phyloP scores from a whole-genome alignment of 1,140 invertebrate genomes.

The Ceratina australensis region DNA sequence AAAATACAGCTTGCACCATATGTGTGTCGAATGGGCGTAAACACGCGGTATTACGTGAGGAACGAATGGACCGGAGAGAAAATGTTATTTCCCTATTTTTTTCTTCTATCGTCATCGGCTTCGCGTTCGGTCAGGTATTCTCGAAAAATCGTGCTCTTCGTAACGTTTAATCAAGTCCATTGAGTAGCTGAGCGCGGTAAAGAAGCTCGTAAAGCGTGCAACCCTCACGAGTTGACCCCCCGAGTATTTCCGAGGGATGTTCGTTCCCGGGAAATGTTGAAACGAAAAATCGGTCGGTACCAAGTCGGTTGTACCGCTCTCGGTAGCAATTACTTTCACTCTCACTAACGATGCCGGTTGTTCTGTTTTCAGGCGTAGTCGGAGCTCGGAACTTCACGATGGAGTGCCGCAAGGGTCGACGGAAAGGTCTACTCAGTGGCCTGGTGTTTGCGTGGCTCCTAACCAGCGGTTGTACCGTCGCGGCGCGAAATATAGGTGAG shows the following conservation, averaged over 20 bases:
- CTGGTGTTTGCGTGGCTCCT: conserved; percentile 76
- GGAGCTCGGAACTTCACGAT: conserved; percentile 76
- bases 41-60: conserved; percentile 4
- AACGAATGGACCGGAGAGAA: too few relatives aligned
- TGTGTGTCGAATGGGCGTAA: conserved; percentile 27
- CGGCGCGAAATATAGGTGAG: conserved; percentile 76
- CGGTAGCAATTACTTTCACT: conserved; percentile 44
- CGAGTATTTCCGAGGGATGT: background rate
- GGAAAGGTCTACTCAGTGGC: conserved; percentile 75
- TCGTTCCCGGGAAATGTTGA: conserved; percentile 1
- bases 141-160: too few relatives aligned
- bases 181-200: background rate
- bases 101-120: too few relatives aligned
- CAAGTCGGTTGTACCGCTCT: background rate
- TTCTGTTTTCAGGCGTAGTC: conserved; percentile 75
- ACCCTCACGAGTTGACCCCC: background rate
- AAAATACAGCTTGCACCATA: conserved; percentile 1
- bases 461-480: conserved; percentile 73
- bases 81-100: too few relatives aligned
- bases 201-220: too few relatives aligned
- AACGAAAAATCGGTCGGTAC: background rate
- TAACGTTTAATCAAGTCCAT: too few relatives aligned
- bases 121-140: too few relatives aligned
- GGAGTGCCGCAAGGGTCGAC: conserved; percentile 78
- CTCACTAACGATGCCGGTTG: conserved; percentile 32